phyloP scores from a whole-genome alignment of 1,140 invertebrate species.

The Nixonia krombeini region DNA sequence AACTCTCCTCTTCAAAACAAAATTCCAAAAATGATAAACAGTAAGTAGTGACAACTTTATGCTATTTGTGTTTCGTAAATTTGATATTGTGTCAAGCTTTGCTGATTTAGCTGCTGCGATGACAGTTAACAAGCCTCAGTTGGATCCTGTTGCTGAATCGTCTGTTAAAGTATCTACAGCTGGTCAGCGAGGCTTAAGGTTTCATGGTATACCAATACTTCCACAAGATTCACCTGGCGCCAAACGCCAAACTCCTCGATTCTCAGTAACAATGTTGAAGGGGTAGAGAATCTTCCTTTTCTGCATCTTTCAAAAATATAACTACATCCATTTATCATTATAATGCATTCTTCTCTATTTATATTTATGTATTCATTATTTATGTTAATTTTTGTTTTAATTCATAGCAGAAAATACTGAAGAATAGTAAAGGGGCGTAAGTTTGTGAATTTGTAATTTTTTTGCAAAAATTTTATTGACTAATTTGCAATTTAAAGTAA shows the following conservation, averaged over 20 bases:
- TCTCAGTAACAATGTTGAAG: constrained; percentile 62
- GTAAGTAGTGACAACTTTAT: constrained; percentile 60
- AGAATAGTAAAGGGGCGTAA: too few species aligned
- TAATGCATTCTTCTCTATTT: neutral
- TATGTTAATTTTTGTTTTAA: too few species aligned
- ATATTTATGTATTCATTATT: too few species aligned
- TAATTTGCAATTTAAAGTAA: too few species aligned
- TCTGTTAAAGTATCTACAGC: constrained; percentile 54
- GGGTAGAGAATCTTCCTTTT: constrained; percentile 24
- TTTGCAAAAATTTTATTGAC: too few species aligned
- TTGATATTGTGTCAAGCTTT: constrained; percentile 50
- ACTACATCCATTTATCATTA: neutral
- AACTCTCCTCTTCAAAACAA: constrained; percentile 40
- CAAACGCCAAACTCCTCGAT: constrained; percentile 57
- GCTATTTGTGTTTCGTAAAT: constrained; percentile 14
- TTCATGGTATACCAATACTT: constrained; percentile 62
- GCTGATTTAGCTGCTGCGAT: constrained; percentile 54
- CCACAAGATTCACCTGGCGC: constrained; percentile 62
- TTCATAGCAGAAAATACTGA: too few species aligned
- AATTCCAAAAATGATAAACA: constrained; percentile 13
- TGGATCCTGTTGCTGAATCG: constrained; percentile 52
- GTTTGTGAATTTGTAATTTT: too few species aligned
- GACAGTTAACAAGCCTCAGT: constrained; percentile 55
- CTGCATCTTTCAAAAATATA: neutral
- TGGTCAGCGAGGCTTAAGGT: constrained; percentile 60